Base-by-base conservation (phyloP, 2,888 invertebrate species). In the Rhamnusium bicolor region DNA sequence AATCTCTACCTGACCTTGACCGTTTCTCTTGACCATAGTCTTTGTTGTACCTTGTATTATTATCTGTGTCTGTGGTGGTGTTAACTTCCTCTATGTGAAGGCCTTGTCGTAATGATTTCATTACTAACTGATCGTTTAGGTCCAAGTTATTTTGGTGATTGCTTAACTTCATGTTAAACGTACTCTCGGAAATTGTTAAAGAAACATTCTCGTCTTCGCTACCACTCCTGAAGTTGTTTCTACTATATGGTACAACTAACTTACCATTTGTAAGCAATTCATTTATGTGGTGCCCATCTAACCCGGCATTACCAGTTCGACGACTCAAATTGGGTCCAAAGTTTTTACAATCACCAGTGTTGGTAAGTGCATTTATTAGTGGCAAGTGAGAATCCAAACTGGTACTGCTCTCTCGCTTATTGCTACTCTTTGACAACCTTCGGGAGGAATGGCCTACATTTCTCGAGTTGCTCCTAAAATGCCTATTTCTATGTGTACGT, bases 381-480 rank as follows among this genome's bases (percentile, higher is more conserved):
- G 93, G 93, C 46, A 92, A 90, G 86, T 95, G 95, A 80, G 95
- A 95, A 84, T 96, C 96, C 40, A 95, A 91, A 12, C 95, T 95
- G 0, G 95, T 94, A 53, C 94, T 94, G 85, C 95, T 95, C 16
- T 90, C 83, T 82, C 84, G 80, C 76, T 81, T 83, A 3, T 80
- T 89, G 88, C 79, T 79, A 4, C 65, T 75, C 85, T 82, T 2
- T 84, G 85, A 62, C 83, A 86, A 75, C 81, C 85, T 70, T 83
- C 85, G n/a, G 82, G 85, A 1, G 83, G 87, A 14, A 83, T 83
- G 65, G 2, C 76, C 70, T 10, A 83, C 66, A 71, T 86, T 84
- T 24, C 86, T 71, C 65, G 85, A 80, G 73, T 82, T 76, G 27
- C 84, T 81, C 29, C 84, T 79, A 27, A 85, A 83, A 78, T 71